A percentile compares a stretch with the other conserved stretches of the same genome.
Evolutionary conservation across 2,888 invertebrate species (phyloP).

Genomic region (Ophioninae sp.): DNA sequence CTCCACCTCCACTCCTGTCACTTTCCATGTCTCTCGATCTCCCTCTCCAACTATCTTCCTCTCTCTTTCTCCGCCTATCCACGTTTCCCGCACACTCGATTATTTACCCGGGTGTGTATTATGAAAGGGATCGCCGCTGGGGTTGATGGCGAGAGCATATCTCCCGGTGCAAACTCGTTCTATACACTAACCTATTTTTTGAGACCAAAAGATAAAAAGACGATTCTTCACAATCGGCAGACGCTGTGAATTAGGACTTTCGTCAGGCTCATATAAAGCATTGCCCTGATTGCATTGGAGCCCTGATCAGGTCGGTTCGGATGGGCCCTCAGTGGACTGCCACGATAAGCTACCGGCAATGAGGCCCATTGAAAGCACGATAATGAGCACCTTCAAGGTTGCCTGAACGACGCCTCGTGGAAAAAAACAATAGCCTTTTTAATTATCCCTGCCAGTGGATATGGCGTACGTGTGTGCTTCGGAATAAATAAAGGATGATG

Average conservation of each 20-base stretch:
- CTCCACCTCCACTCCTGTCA: conserved; percentile 58
- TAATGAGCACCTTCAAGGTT: too few relatives aligned
- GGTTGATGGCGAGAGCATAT: conserved; percentile 31
- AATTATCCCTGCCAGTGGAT: too few relatives aligned
- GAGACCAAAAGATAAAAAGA: not conserved
- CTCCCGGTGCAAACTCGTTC: conserved; percentile 1
- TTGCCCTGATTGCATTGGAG: too few relatives aligned
- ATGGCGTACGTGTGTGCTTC: too few relatives aligned
- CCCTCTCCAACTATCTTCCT: conserved; percentile 3
- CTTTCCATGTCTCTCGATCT: conserved; percentile 8
- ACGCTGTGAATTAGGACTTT: not conserved
- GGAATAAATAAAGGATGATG: too few relatives aligned
- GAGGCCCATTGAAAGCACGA: too few relatives aligned
- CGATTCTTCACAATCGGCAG: conserved; percentile 4
- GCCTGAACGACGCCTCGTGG: too few relatives aligned
- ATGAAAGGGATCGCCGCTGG: conserved; percentile 38
- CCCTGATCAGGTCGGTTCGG: too few relatives aligned
- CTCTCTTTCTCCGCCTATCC: conserved; percentile 5
- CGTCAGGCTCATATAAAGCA: too few relatives aligned
- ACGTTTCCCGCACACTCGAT: conserved; percentile 43
- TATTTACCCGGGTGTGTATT: conserved; percentile 53
- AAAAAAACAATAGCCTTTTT: too few relatives aligned
- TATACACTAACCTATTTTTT: conserved; percentile 9
- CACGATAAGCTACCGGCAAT: too few relatives aligned
- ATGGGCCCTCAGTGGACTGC: too few relatives aligned